These are phyloP conservation scores for Lepidotrigona ventralis DNA, from an alignment of 1,140 invertebrate genomes.

Conservation along the genomic window DNA sequence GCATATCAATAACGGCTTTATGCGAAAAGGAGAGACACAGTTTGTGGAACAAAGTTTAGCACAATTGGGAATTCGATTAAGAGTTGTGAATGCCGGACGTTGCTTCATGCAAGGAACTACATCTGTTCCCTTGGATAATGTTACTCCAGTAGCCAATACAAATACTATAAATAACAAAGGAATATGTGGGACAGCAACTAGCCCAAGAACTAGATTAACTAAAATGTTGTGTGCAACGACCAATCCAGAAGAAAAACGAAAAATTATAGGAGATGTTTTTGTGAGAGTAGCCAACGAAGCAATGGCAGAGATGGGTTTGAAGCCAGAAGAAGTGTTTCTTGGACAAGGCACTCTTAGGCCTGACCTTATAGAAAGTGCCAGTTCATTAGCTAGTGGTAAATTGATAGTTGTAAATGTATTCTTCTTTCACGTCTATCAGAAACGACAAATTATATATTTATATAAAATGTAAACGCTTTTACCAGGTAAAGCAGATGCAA, in stretches of 20 bases:
- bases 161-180: constrained; percentile 80
- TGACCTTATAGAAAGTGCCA: constrained; percentile 99
- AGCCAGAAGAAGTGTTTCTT: constrained; percentile 91
- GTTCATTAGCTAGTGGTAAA: constrained; percentile 88
- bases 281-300: constrained; percentile 93
- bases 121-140: constrained; percentile 84
- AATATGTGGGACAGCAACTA: constrained; percentile 70
- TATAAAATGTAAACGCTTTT: constrained; percentile 16
- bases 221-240: constrained; percentile 92
- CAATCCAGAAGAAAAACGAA: constrained; percentile 97
- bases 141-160: constrained; percentile 80
- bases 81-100: constrained; percentile 88
- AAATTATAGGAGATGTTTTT: constrained; percentile 99
- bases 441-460: not conserved
- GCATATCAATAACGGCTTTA: constrained; percentile 99
- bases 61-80: constrained; percentile 92
- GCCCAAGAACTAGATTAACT: constrained; percentile 87
- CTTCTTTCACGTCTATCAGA: constrained; percentile 13
- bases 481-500: constrained; percentile 90
- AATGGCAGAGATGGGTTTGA: constrained; percentile 89
- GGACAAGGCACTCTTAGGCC: constrained; percentile 97
- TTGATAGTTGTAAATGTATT: constrained; percentile 31
- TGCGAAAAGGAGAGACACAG: constrained; percentile 96
- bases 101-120: constrained; percentile 91
- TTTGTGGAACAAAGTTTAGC: constrained; percentile 93